Conservation (phyloP, 2,888 invertebrate genomes). For the Coelopa pilipes region DNA sequence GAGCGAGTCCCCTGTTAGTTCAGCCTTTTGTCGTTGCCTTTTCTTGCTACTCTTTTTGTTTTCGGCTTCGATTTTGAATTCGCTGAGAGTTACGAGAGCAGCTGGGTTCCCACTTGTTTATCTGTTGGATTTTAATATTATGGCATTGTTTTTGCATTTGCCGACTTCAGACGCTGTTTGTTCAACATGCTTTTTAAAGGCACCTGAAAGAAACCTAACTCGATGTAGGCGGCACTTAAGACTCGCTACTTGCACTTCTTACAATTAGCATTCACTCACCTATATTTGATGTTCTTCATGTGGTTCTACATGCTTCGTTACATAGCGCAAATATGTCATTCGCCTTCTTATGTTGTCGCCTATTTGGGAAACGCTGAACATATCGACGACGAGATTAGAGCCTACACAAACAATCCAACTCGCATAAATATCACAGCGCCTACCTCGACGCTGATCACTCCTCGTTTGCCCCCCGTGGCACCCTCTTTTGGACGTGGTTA, state of each 20-base stretch:
- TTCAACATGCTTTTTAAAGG: neutral
- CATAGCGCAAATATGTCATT: too few species aligned
- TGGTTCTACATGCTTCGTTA: too few species aligned
- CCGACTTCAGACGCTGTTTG: neutral
- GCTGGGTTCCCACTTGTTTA: constrained; percentile 22
- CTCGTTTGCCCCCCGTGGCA: neutral
- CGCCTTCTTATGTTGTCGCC: too few species aligned
- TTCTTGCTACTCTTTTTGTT: neutral
- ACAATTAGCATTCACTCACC: neutral
- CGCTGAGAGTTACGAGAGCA: constrained; percentile 20
- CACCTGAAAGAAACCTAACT: constrained; percentile 6
- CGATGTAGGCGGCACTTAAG: too few species aligned
- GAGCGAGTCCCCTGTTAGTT: neutral
- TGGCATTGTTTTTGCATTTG: neutral
- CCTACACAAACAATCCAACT: too few species aligned
- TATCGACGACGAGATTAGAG: too few species aligned
- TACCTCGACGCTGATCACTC: neutral
- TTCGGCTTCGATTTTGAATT: neutral
- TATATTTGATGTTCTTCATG: neutral
- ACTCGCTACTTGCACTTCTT: neutral
- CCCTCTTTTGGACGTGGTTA: constrained; percentile 35
- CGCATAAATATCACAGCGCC: neutral
- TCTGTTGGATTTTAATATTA: neutral
- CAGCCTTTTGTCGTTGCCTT: neutral
- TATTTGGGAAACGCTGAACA: too few species aligned